Evolutionary conservation across 2,113 vertebrate genomes (phyloP).

Genomic region (Carassius carassius): DNA sequence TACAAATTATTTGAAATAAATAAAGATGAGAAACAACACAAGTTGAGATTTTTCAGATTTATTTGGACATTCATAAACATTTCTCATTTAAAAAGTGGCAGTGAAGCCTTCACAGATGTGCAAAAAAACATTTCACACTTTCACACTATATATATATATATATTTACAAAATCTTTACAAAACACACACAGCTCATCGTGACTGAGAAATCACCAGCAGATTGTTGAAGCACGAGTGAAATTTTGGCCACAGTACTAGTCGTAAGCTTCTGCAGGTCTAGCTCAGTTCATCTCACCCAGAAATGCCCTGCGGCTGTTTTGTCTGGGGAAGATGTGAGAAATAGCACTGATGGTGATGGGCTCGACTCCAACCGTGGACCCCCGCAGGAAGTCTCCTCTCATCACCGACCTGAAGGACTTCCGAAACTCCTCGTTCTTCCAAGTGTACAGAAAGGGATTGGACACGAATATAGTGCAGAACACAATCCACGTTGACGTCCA

Average conservation of each 20-base stretch:
- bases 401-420: conserved; percentile 78
- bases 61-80: conserved; percentile 43
- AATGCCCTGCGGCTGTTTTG: conserved; percentile 60
- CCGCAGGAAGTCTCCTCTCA: conserved; percentile 67
- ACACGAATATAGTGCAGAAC: conserved; percentile 81
- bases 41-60: conserved; percentile 10
- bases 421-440: conserved; percentile 89
- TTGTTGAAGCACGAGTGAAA: background rate
- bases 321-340: conserved; percentile 57
- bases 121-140: conserved; percentile 34
- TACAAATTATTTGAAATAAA: background rate
- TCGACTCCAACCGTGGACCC: conserved; percentile 54
- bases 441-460: conserved; percentile 86
- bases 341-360: conserved; percentile 54
- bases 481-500: conserved; percentile 82
- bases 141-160: background rate
- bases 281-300: conserved; percentile 53
- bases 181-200: conserved; percentile 29
- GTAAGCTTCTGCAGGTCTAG: background rate
- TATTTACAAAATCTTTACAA: conserved; percentile 30
- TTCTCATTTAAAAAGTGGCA: conserved; percentile 40
- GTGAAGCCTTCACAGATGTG: conserved; percentile 15
- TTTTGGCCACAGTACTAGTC: background rate
- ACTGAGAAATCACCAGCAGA: conserved; percentile 24
- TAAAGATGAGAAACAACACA: background rate